Evolutionary conservation across 2,888 invertebrate genomes (phyloP).

Genomic region (Tillus elongatus): DNA sequence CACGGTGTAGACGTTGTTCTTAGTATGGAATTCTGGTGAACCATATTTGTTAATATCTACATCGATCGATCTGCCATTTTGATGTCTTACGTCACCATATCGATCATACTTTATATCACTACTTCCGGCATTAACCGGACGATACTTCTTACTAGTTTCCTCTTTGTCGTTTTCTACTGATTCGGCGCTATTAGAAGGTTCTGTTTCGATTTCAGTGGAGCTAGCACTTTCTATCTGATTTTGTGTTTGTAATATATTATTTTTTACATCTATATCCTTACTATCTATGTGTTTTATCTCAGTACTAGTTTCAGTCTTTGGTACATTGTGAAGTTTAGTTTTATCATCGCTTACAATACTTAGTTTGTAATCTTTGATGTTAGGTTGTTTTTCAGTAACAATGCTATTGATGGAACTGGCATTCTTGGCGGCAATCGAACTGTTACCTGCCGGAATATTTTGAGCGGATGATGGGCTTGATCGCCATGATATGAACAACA

Average conservation of each 20-base stretch:
- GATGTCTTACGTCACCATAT: slow-evolving; percentile 16
- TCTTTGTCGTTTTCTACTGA: slow-evolving; percentile 7
- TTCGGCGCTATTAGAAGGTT: neutral
- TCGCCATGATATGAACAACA: too few relatives aligned
- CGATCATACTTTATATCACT: slow-evolving; percentile 15
- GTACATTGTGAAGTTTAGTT: too few relatives aligned
- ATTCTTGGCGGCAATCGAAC: too few relatives aligned
- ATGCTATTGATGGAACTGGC: too few relatives aligned
- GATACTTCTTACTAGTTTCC: slow-evolving; percentile 16
- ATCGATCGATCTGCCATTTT: slow-evolving; percentile 33
- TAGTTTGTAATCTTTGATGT: too few relatives aligned
- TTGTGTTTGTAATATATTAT: slow-evolving; percentile 11
- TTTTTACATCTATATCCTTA: slow-evolving; percentile 15
- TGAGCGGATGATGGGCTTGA: too few relatives aligned
- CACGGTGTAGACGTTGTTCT: slow-evolving; percentile 46
- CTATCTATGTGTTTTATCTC: too few relatives aligned
- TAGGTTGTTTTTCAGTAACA: too few relatives aligned
- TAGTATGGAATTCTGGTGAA: slow-evolving; percentile 46
- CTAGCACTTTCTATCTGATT: slow-evolving; percentile 10
- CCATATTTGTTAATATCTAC: slow-evolving; percentile 42
- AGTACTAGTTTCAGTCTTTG: slow-evolving; percentile 32
- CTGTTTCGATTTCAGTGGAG: neutral
- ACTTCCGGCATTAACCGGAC: slow-evolving; percentile 14
- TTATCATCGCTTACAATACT: too few relatives aligned
- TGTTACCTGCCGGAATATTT: too few relatives aligned